phyloP scores from a whole-genome alignment of 2,113 vertebrate species.

The Thomomys bottae region DNA sequence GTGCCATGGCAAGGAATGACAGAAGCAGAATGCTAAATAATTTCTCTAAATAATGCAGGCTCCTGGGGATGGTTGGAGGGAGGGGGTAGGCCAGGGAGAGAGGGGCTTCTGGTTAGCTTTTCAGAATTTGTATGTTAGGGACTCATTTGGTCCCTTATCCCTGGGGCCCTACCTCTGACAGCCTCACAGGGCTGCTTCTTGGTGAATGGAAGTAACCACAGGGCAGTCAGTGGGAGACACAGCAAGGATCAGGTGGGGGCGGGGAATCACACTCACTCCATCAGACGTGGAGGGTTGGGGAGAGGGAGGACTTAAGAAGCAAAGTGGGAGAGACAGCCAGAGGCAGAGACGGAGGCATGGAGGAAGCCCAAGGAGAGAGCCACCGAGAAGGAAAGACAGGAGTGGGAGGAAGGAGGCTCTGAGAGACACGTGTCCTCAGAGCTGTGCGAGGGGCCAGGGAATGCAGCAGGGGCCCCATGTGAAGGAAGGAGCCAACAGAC shows the following conservation, averaged over 20 bases:
- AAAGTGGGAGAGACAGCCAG: not conserved
- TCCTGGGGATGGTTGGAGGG: conserved; percentile 60
- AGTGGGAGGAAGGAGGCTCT: fast-evolving
- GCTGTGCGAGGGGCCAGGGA: not conserved
- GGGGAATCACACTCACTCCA: conserved; percentile 31
- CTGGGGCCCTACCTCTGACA: not conserved
- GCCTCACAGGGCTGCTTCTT: not conserved
- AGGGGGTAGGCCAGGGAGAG: not conserved
- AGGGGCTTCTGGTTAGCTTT: not conserved
- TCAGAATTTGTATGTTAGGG: not conserved
- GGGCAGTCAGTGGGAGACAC: not conserved
- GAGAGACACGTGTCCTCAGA: not conserved
- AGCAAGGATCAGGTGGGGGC: not conserved
- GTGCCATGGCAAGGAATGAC: conserved; percentile 63
- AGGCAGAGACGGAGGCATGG: not conserved
- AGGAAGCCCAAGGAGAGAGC: not conserved
- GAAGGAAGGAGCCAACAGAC: not conserved
- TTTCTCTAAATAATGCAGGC: conserved; percentile 75
- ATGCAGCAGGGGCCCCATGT: not conserved
- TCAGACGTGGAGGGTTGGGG: not conserved
- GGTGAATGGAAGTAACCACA: not conserved
- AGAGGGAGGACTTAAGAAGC: not conserved
- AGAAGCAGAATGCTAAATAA: conserved; percentile 78
- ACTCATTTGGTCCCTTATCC: not conserved
- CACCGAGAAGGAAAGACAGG: not conserved